A percentile compares a stretch with the other conserved stretches of the same genome.
Conservation (phyloP, 2,113 vertebrate species). For the Dromas ardeola region DNA sequence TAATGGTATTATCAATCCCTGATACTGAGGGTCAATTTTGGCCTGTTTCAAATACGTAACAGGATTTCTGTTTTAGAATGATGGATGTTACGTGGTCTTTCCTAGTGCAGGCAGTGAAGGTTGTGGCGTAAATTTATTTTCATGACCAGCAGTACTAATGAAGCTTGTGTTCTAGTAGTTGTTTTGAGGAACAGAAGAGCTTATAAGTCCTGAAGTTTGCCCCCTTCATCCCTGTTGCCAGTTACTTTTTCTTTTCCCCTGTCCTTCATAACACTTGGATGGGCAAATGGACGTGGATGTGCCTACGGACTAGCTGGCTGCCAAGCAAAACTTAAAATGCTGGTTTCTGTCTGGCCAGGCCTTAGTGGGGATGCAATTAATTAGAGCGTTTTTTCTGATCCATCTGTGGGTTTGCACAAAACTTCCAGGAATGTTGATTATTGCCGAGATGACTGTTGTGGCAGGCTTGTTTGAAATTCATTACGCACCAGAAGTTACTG, state of each 20-base stretch:
- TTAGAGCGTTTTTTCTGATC: slow-evolving; percentile 31
- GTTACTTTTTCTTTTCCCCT: not conserved
- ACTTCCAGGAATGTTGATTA: slow-evolving; percentile 55
- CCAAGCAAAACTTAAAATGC: not conserved
- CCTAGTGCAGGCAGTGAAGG: not conserved
- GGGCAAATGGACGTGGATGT: not conserved
- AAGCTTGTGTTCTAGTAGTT: not conserved
- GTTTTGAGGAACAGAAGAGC: not conserved
- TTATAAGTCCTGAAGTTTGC: not conserved
- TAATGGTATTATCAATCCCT: not conserved
- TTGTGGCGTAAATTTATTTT: not conserved
- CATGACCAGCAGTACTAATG: not conserved
- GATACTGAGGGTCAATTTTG: not conserved
- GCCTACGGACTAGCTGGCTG: not conserved
- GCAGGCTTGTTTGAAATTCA: slow-evolving; percentile 7
- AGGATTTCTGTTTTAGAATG: not conserved
- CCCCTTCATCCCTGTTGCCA: not conserved
- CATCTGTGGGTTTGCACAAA: slow-evolving; percentile 45
- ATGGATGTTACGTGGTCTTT: not conserved
- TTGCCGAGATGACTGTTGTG: not conserved
- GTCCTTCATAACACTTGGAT: not conserved
- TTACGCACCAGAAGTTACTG: not conserved
- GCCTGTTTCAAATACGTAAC: not conserved
- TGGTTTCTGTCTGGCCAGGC: slow-evolving; percentile 28
- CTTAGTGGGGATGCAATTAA: slow-evolving; percentile 49